Conservation (phyloP, 1,140 invertebrate genomes). For the Drosophila nikananu region DNA sequence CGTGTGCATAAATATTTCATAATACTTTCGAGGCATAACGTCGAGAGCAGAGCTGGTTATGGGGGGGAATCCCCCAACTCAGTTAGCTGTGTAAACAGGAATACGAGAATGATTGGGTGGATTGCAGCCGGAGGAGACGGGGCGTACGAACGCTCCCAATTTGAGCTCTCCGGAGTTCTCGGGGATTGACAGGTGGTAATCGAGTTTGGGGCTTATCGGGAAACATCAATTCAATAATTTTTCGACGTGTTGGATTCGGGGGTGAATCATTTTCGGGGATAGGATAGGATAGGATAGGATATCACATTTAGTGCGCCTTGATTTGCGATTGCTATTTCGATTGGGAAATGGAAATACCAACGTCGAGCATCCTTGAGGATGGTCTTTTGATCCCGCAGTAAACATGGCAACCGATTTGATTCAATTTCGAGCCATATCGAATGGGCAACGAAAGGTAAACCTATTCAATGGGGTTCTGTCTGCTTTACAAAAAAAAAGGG, state of each 20-base stretch:
- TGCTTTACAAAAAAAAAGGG: background rate
- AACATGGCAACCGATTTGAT: conserved; percentile 47
- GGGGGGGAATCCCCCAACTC: conserved; percentile 16
- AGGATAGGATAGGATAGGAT: conserved; percentile 10
- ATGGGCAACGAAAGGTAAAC: conserved; percentile 14
- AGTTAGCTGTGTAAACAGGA: conserved; percentile 40
- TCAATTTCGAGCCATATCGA: conserved; percentile 29
- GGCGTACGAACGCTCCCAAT: background rate
- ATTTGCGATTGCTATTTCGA: conserved; percentile 43
- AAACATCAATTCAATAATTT: conserved; percentile 56
- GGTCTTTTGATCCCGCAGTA: conserved; percentile 39
- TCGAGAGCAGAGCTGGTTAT: conserved; percentile 3
- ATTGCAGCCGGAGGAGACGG: background rate
- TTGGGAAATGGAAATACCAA: conserved; percentile 40
- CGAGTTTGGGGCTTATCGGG: conserved; percentile 52
- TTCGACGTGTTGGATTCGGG: conserved; percentile 37
- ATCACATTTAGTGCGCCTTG: conserved; percentile 49
- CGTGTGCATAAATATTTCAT: conserved; percentile 80
- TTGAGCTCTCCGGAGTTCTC: conserved; percentile 4
- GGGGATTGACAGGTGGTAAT: conserved; percentile 51
- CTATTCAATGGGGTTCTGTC: background rate
- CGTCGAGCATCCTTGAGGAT: conserved; percentile 36
- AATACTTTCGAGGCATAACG: conserved; percentile 48
- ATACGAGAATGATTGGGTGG: conserved; percentile 29
- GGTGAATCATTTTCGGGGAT: conserved; percentile 10